A percentile compares a stretch with the other conserved stretches of the same genome.
Conservation (phyloP, 2,113 vertebrate species). For the Conger conger region DNA sequence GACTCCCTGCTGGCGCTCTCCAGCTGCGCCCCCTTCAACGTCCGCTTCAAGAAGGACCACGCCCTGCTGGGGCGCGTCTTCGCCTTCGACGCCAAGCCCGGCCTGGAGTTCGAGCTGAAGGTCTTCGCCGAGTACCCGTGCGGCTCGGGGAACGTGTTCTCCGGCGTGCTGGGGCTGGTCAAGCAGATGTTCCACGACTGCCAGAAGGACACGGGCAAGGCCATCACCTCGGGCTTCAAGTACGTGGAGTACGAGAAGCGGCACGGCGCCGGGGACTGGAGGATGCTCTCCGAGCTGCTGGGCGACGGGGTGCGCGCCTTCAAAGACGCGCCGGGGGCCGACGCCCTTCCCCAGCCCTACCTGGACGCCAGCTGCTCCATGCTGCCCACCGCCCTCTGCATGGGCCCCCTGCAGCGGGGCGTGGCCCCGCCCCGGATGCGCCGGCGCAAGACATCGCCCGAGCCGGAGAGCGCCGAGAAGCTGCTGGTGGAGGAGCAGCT, state of each 20-base stretch:
- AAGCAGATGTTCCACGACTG: constrained; percentile 88
- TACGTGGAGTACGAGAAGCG: constrained; percentile 85
- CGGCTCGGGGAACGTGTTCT: constrained; percentile 80
- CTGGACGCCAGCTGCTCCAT: constrained; percentile 66
- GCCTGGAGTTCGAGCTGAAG: constrained; percentile 80
- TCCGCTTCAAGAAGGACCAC: constrained; percentile 89
- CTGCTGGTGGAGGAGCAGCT: constrained; percentile 67
- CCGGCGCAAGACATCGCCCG: constrained; percentile 72
- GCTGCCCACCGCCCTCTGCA: constrained; percentile 55
- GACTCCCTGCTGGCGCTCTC: constrained; percentile 77
- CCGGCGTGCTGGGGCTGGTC: constrained; percentile 75
- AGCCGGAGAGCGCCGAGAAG: constrained; percentile 76
- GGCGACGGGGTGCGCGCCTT: constrained; percentile 80
- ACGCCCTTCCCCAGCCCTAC: constrained; percentile 78
- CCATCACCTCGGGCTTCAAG: constrained; percentile 81
- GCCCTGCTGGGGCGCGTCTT: constrained; percentile 77
- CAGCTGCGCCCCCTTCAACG: constrained; percentile 79
- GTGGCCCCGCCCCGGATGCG: constrained; percentile 54
- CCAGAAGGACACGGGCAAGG: constrained; percentile 78
- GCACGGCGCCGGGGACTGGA: constrained; percentile 81
- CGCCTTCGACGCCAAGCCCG: constrained; percentile 77
- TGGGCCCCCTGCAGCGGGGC: no score
- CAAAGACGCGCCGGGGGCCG: constrained; percentile 71
- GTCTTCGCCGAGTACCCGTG: constrained; percentile 83
- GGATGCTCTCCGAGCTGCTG: constrained; percentile 80